Evolutionary conservation across 2,888 invertebrate species (phyloP), one percentile per base, ranked within the genome.

Genomic region (Hecatera dysodea): DNA sequence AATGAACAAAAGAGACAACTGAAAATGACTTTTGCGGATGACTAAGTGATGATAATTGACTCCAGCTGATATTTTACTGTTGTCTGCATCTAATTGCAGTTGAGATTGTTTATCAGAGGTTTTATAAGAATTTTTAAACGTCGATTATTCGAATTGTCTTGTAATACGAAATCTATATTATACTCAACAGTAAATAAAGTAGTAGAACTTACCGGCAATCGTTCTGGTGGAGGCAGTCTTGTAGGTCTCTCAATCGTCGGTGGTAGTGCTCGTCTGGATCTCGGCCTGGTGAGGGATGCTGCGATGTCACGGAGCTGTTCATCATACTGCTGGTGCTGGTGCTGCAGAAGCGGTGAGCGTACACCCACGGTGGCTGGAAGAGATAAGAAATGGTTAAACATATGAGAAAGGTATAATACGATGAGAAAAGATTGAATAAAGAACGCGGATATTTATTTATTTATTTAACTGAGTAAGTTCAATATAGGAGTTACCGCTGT

Each of bases 241-340:
- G 96, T 96, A 57, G 97, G 96, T 76, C 97, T 90, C 86, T 96
- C 96, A 24, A 96, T 95, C 55, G 96, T 96, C 4, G 97, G 96
- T 11, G 94, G 95, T 44, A 96, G 89, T 2, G 95, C 94, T 24
- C 95, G 95, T 77, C 97, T 95, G 2, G 96, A 94, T 81, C 97
- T 93, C 29, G 98, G 98, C 87, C 97, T 96, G 17, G 98, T 98
- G 83, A 98, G 96, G 24, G 98, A 98, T 63, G 98, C 98, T 5
- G 98, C 98, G 85, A 98, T 98, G 90, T 98, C 98, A 80, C 98
- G 97, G 80, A 98, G 96, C 88, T 98, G 97, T 87, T 98, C 98
- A 89, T 97, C 97, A 86, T 96, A 96, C 73, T 94, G 95, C 83
- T 93, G 94, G 80, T 94, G 93, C 74, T 94, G 94, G 17, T 93